Percentiles rank a stretch among this genome's conserved stretches.
Conservation (phyloP, 2,888 invertebrate genomes). For the Luffia ferchaultella region DNA sequence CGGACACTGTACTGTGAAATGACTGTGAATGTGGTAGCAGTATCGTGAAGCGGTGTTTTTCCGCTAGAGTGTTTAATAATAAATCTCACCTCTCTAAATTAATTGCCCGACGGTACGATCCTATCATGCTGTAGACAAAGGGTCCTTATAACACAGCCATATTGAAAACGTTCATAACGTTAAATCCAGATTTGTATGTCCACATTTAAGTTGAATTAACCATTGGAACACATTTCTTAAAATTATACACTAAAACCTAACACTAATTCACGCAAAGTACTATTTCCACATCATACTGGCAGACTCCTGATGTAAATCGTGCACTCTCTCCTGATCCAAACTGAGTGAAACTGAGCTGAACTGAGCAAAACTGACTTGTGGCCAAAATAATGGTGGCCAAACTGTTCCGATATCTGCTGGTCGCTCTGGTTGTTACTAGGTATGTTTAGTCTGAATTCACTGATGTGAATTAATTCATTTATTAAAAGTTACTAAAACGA, state of each 20-base stretch:
- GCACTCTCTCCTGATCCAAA: constrained; percentile 52
- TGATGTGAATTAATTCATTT: too few species aligned
- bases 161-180: constrained; percentile 69
- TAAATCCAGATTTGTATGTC: constrained; percentile 49
- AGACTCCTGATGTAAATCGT: constrained; percentile 63
- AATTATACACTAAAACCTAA: constrained; percentile 55
- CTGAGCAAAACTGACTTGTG: too few species aligned
- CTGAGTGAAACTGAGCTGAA: too few species aligned
- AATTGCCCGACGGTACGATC: constrained; percentile 68
- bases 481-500: too few species aligned
- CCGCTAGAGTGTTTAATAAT: constrained; percentile 23
- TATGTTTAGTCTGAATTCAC: too few species aligned
- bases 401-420: too few species aligned
- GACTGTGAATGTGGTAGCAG: constrained; percentile 22
- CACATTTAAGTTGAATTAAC: constrained; percentile 31
- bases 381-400: too few species aligned
- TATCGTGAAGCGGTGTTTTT: constrained; percentile 53
- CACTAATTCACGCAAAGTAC: constrained; percentile 60
- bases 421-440: too few species aligned
- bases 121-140: constrained; percentile 74
- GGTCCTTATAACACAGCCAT: constrained; percentile 78
- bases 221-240: constrained; percentile 61
- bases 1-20: constrained; percentile 46
- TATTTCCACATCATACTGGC: constrained; percentile 65
- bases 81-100: constrained; percentile 70